Base-by-base conservation (phyloP, 2,888 invertebrate species). In the Furcula furcula region DNA sequence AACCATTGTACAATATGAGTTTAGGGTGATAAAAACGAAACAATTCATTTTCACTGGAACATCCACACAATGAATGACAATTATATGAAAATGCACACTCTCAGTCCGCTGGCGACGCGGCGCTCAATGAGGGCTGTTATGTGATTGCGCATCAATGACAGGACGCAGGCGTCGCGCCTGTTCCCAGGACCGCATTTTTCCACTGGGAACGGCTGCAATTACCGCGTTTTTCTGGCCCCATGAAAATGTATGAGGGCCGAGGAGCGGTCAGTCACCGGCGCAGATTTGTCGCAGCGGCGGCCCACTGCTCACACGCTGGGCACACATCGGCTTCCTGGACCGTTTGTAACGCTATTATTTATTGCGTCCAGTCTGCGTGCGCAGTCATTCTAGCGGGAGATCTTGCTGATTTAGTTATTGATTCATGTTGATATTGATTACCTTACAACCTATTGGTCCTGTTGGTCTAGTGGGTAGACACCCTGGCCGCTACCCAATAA, bases 231-330 rank as follows among this genome's bases (percentile, higher is more conserved):
- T 56, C 25, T 31, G 15, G 34, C 20, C 46, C 38, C 36, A 76
- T 77, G 68, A 73, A 80, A 67, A 79, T 80, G 70, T 58, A 79
- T 75, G 73, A 74, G 59, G 4, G 3, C 16, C 16, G 16, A 16
- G 16, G 6, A 28, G 22, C 46, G 53, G 53, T 50, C 49, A 38
- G 29, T 45, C 43, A 37, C 43, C 38, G n/a, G 36, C 51, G 19
- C 34, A 22, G 44, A 50, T 57, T 47, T 48, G 55, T 57, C 23
- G 23, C 41, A 42, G 45, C 36, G 38, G 48, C 38, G 64, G 52
- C 58, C 46, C 34, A 36, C 36, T 46, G 37, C 43, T 51, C 50
- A n/a, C n/a, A n/a, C n/a, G n/a, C 36, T 49, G 46, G 31, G 58
- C 43, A 47, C 37, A 45, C 49, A 40, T 48, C 39, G 33, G 26